These are phyloP conservation scores for Sitta carolinensis DNA, from an alignment of 2,797 vertebrate species.

Conservation along the genomic window DNA sequence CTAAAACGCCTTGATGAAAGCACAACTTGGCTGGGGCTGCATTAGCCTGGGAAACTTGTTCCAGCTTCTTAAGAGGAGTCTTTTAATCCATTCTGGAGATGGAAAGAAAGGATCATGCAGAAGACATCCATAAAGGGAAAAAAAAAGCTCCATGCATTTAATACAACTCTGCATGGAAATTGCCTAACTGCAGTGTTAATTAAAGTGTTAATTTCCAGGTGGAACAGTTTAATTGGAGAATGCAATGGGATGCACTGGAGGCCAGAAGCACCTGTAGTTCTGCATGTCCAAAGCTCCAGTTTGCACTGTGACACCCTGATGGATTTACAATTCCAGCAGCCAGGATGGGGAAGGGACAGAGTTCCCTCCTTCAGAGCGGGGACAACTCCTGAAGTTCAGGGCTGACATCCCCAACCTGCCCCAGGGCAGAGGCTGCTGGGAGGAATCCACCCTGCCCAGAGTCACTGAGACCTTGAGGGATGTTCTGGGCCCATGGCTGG, in stretches of 20 bases:
- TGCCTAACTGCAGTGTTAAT: not conserved
- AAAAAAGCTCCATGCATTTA: not conserved
- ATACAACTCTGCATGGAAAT: not conserved
- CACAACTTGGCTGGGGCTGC: not conserved
- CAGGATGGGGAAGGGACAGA: not conserved
- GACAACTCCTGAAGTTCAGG: not conserved
- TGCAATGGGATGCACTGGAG: not conserved
- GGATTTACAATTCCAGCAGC: not conserved
- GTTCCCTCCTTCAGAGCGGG: not conserved
- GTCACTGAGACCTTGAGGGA: not conserved
- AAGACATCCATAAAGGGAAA: not conserved
- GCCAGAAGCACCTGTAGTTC: not conserved
- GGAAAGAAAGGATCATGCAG: not conserved
- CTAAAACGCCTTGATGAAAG: slow-evolving; percentile 32
- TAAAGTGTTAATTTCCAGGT: not conserved
- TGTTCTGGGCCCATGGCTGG: not conserved
- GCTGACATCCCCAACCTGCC: not conserved
- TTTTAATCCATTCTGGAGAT: slow-evolving; percentile 1
- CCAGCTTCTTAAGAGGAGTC: not conserved
- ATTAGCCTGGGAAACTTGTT: slow-evolving; percentile 10
- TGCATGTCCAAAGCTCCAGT: not conserved
- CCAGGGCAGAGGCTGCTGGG: not conserved
- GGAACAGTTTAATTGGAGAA: not conserved
- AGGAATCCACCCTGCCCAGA: not conserved
- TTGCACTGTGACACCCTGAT: no score